Percentiles rank a stretch among this genome's conserved stretches.
phyloP scores from a whole-genome alignment of 1,140 invertebrate genomes.

The Mizuhopecten yessoensis region DNA sequence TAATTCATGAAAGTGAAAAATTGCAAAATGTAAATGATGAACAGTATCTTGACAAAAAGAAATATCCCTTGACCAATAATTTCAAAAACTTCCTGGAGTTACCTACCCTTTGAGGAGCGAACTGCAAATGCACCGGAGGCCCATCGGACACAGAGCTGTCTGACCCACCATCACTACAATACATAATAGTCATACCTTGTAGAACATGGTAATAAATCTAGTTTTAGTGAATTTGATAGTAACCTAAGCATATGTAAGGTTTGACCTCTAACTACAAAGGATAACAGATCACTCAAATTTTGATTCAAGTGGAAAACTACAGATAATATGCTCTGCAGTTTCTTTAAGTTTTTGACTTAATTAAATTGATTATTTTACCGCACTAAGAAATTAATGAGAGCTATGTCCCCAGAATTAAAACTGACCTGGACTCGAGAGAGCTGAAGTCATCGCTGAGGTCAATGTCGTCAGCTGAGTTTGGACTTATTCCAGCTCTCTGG shows the following conservation, averaged over 20 bases:
- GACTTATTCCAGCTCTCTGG: conserved; percentile 68
- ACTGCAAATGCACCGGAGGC: conserved; percentile 81
- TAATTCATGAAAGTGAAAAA: neutral
- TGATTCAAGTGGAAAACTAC: too few species aligned
- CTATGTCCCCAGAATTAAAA: too few species aligned
- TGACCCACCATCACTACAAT: conserved; percentile 82
- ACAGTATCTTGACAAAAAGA: neutral
- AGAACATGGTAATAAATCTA: too few species aligned
- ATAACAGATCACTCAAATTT: too few species aligned
- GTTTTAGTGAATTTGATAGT: too few species aligned
- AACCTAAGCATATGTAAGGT: too few species aligned
- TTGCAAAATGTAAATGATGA: conserved; percentile 20
- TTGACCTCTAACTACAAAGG: too few species aligned
- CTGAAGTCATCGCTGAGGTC: conserved; percentile 75
- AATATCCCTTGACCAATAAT: neutral
- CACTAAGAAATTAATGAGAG: too few species aligned
- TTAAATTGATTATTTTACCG: too few species aligned
- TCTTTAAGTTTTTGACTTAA: too few species aligned
- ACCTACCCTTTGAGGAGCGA: conserved; percentile 74
- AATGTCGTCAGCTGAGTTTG: conserved; percentile 57
- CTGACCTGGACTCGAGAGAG: conserved; percentile 76
- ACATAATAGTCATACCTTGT: neutral
- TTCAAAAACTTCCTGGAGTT: neutral
- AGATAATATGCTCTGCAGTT: too few species aligned
- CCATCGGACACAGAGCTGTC: conserved; percentile 83